Conservation (phyloP, 2,797 vertebrate genomes). For the Mus spretus region DNA sequence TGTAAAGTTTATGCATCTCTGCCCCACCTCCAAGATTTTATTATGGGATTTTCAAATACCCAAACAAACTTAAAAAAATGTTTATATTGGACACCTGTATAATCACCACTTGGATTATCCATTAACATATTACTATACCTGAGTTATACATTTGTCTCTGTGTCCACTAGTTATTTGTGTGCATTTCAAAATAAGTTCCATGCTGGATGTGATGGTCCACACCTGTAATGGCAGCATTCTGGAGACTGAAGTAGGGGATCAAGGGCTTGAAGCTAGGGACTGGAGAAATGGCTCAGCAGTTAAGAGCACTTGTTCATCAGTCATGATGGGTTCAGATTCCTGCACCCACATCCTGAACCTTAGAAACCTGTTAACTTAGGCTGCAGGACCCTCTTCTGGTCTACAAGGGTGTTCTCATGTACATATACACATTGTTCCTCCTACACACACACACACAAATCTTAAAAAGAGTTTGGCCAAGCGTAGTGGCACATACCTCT, state of each 20-base stretch:
- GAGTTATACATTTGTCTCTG: not conserved
- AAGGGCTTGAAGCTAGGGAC: not conserved
- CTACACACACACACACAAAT: too few species aligned
- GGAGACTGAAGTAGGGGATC: not conserved
- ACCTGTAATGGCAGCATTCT: not conserved
- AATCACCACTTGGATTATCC: slow-evolving; percentile 28
- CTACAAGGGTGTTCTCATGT: not conserved
- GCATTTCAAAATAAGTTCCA: slow-evolving; percentile 15
- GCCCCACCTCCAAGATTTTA: not conserved
- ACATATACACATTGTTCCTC: not conserved
- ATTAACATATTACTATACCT: slow-evolving; percentile 36
- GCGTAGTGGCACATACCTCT: not conserved
- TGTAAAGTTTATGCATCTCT: slow-evolving; percentile 13
- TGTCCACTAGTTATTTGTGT: slow-evolving; percentile 1
- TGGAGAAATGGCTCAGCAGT: not conserved
- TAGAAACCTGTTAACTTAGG: not conserved
- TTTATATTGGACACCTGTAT: not conserved
- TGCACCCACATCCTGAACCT: not conserved
- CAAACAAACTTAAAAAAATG: slow-evolving; percentile 30
- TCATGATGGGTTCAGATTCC: not conserved
- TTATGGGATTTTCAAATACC: slow-evolving; percentile 27
- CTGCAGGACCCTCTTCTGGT: not conserved
- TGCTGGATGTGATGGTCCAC: not conserved
- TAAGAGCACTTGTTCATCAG: not conserved
- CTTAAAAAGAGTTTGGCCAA: not conserved